Conservation (phyloP, 2,888 invertebrate species). For the Tromatobia lineatoria region DNA sequence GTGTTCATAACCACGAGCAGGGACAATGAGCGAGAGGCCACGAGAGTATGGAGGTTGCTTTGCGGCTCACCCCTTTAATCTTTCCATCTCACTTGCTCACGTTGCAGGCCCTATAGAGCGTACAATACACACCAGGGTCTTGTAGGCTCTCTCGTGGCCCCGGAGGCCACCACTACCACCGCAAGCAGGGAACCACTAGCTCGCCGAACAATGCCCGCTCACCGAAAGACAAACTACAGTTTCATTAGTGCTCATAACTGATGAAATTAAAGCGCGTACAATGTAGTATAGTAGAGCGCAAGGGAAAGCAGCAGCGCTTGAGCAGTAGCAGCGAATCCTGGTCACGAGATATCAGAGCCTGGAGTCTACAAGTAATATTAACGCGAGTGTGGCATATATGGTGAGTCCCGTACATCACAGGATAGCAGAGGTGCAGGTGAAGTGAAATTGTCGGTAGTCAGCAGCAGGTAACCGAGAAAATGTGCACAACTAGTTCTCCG, state of each 20-base stretch:
- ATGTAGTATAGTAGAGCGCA: conserved; percentile 18
- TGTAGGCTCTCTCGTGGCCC: conserved; percentile 49
- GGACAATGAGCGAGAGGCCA: conserved; percentile 60
- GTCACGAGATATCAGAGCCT: conserved; percentile 49
- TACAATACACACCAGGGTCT: conserved; percentile 22
- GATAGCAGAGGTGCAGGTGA: conserved; percentile 14
- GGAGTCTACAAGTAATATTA: conserved; percentile 12
- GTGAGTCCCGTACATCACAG: conserved; percentile 22
- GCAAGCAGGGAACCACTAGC: conserved; percentile 58
- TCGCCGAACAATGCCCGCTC: conserved; percentile 71
- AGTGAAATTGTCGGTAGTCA: conserved; percentile 7
- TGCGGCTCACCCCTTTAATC: conserved; percentile 62
- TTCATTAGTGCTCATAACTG: conserved; percentile 78
- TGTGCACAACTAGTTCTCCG: conserved; percentile 24
- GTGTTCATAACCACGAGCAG: conserved; percentile 54
- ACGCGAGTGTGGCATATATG: not conserved
- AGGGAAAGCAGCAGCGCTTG: not conserved
- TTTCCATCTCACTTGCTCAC: conserved; percentile 37
- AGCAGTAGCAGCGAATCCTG: conserved; percentile 31
- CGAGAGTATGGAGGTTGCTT: conserved; percentile 52
- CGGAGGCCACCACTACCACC: conserved; percentile 48
- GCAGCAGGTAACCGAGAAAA: conserved; percentile 33
- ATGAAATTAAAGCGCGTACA: conserved; percentile 74
- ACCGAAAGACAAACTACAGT: conserved; percentile 78
- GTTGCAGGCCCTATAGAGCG: not conserved